Percentiles rank a stretch among this genome's conserved stretches.
These are phyloP conservation scores for Cepaea nemoralis DNA, from an alignment of 1,140 invertebrate genomes.

Conservation along the genomic window DNA sequence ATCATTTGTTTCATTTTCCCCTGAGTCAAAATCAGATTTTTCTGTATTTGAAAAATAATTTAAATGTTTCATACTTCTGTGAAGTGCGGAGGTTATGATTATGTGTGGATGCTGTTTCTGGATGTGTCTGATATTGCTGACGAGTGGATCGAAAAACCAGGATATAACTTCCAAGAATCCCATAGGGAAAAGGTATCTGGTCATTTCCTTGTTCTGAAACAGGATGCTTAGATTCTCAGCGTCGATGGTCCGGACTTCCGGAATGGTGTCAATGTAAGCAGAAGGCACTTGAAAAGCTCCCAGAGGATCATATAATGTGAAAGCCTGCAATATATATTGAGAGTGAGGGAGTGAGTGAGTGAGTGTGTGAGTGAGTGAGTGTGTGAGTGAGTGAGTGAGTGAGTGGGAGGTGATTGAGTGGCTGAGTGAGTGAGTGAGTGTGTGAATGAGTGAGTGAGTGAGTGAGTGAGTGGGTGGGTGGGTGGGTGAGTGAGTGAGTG, in stretches of 20 bases:
- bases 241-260: neutral
- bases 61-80: neutral
- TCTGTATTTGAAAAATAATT: neutral
- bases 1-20: neutral
- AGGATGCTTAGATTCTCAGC: neutral
- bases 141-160: neutral
- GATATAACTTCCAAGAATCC: neutral
- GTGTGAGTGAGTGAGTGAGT: too few relatives aligned
- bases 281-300: neutral
- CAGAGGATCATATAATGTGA: neutral
- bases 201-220: neutral
- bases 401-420: too few relatives aligned
- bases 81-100: neutral
- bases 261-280: neutral
- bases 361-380: too few relatives aligned
- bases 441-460: too few relatives aligned
- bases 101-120: neutral
- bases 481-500: too few relatives aligned
- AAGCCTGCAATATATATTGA: too few relatives aligned
- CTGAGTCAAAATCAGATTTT: too few relatives aligned
- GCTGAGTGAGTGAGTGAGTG: too few relatives aligned
- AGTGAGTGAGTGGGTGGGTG: too few relatives aligned
- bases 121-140: neutral
- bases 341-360: too few relatives aligned
- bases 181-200: neutral